These are phyloP conservation scores for Drosophila anomalata DNA, from an alignment of 2,888 invertebrate genomes.

Conservation along the genomic window DNA sequence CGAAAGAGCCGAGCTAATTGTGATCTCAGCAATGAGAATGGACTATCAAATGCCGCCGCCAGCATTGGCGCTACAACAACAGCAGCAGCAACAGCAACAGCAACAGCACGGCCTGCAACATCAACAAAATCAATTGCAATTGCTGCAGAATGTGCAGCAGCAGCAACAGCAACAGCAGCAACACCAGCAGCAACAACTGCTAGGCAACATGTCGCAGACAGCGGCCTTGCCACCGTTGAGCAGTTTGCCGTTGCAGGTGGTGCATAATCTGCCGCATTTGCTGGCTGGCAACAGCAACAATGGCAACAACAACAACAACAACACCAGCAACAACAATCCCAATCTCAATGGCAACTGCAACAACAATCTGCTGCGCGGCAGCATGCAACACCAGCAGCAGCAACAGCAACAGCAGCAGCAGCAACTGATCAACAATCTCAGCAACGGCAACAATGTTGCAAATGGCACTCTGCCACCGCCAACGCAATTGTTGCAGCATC, in stretches of 20 bases:
- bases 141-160: conserved; percentile 76
- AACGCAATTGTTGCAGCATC: conserved; percentile 83
- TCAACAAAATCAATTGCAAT: conserved; percentile 77
- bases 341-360: conserved; percentile 35
- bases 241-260: conserved; percentile 82
- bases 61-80: conserved; percentile 80
- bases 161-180: conserved; percentile 77
- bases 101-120: conserved; percentile 74
- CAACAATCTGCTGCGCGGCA: conserved; percentile 72
- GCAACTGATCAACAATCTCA: conserved; percentile 48
- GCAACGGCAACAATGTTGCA: conserved; percentile 48
- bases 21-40: conserved; percentile 81
- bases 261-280: conserved; percentile 83
- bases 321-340: conserved; percentile 46
- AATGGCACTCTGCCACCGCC: conserved; percentile 79
- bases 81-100: conserved; percentile 71
- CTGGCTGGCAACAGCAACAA: conserved; percentile 59
- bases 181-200: conserved; percentile 79
- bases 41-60: conserved; percentile 84
- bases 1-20: conserved; percentile 25
- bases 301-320: conserved; percentile 28
- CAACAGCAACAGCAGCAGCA: conserved; percentile 54
- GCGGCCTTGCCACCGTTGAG: conserved; percentile 81
- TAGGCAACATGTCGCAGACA: conserved; percentile 79
- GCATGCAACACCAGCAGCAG: conserved; percentile 76